These are phyloP conservation scores for Vanacampus margaritifer DNA, from an alignment of 2,113 vertebrate genomes.

Conservation along the genomic window DNA sequence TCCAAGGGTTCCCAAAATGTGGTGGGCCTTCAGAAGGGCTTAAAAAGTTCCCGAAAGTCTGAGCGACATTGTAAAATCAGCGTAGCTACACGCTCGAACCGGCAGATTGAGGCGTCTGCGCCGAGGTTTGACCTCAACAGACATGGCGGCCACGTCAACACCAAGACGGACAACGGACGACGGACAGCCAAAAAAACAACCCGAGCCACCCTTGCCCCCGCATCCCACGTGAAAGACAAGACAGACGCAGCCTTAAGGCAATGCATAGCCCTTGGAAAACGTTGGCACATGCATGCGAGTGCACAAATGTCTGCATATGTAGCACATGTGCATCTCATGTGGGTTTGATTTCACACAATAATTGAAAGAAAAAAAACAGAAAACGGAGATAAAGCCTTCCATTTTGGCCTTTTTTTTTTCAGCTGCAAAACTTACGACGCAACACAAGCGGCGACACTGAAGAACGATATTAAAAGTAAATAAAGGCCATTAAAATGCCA, in stretches of 20 bases:
- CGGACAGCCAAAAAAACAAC: neutral
- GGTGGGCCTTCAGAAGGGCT: neutral
- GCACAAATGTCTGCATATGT: slow-evolving; percentile 40
- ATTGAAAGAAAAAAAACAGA: neutral
- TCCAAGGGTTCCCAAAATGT: neutral
- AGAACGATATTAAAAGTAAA: neutral
- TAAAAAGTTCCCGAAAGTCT: neutral
- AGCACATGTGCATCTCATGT: slow-evolving; percentile 15
- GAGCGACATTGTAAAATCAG: neutral
- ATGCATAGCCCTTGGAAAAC: slow-evolving; percentile 75
- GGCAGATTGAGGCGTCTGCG: neutral
- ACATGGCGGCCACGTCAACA: slow-evolving; percentile 31
- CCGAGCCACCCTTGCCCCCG: slow-evolving; percentile 9
- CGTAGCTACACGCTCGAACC: too few species aligned
- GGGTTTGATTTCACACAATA: neutral
- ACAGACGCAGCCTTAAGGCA: slow-evolving; percentile 61
- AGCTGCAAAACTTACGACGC: slow-evolving; percentile 3
- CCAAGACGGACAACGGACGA: slow-evolving; percentile 18
- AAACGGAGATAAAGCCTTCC: neutral
- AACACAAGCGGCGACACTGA: neutral
- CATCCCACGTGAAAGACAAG: slow-evolving; percentile 14
- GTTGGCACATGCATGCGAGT: slow-evolving; percentile 66
- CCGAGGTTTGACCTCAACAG: neutral
- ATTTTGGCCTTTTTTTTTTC: neutral
- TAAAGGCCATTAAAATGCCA: slow-evolving; percentile 11